Base-by-base conservation (phyloP, 2,797 vertebrate genomes). In the Xenops minutus region DNA sequence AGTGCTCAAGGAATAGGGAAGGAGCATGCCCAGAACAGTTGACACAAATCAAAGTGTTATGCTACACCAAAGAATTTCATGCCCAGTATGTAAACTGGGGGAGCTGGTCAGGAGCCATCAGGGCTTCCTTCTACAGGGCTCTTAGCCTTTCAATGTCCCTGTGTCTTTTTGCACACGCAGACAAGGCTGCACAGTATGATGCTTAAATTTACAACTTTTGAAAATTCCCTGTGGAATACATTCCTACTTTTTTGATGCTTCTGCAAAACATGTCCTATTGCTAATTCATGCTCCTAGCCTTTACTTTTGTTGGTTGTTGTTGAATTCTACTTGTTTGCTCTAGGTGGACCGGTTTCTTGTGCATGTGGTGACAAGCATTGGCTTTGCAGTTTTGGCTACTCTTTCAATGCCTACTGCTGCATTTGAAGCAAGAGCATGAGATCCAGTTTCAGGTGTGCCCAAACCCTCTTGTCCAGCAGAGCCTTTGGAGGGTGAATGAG, bases 41-140 rank as follows among this genome's bases (percentile, higher is more conserved):
- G 34, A 21, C 21, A 23, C 10, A 7, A 14, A 32, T 21, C 34
- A 5, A 14, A 21, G n/a, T 24, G 10, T 5, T 15, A 15, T 24
- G 41, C 6, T 32, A 5, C 26, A 23, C 0, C 1, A 1, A 0
- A 29, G 1, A 8, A 43, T 3, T 2, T 44, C 4, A 6, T 9
- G 30, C 22, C 22, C 30, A 71, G 30, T 10, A 34, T 18, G 46
- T 39, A 30, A 71, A 23, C 37, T 23, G 30, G 24, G 37, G 9
- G n/a, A 71, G 37, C 8, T 51, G 21, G 29, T 5, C 37, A 71
- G 37, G 10, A 71, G 32, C 21, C 29, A 64, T 14, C 8, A 51
- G 56, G 12, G 24, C 51, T 48, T 76, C 37, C n/a, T 37, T 49
- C n/a, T 5, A 0, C 19, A 36, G 16, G 26, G 14, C 27, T 44